Evolutionary conservation across 2,888 invertebrate genomes (phyloP).

Genomic region (Ptilodon capucinus): DNA sequence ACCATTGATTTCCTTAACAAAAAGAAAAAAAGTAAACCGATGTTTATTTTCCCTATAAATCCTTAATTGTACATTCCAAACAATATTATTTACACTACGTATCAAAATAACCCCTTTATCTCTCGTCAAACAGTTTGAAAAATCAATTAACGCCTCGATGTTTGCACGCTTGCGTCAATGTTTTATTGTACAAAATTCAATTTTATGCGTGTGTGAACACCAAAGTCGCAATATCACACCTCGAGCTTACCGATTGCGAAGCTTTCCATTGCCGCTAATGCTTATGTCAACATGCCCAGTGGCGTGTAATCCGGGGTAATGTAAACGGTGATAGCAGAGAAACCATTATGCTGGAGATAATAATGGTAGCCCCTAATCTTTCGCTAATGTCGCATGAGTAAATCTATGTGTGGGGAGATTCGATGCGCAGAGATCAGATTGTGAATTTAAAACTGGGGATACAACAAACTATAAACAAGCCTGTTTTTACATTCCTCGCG

Average conservation of each 20-base stretch:
- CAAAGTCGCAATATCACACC: constrained; percentile 26
- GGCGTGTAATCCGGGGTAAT: constrained; percentile 23
- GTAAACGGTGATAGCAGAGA: constrained; percentile 32
- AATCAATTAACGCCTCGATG: constrained; percentile 37
- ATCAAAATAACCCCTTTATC: constrained; percentile 13
- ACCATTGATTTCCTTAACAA: too few relatives aligned
- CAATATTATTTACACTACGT: not conserved
- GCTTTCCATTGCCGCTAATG: constrained; percentile 37
- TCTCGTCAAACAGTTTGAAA: constrained; percentile 33
- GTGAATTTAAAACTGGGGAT: constrained; percentile 38
- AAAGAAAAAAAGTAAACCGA: not conserved
- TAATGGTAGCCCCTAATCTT: constrained; percentile 52
- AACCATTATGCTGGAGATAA: constrained; percentile 38
- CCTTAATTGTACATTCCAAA: not conserved
- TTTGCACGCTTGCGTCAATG: constrained; percentile 44
- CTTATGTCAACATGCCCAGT: constrained; percentile 18
- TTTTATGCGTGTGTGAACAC: constrained; percentile 48
- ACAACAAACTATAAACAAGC: not conserved
- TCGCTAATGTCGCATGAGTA: constrained; percentile 49
- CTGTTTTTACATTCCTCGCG: too few relatives aligned
- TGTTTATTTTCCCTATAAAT: not conserved
- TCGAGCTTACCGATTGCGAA: constrained; percentile 21
- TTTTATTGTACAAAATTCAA: constrained; percentile 50
- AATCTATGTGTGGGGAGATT: constrained; percentile 56
- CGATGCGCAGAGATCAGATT: constrained; percentile 57